A percentile compares a stretch with the other conserved stretches of the same genome.
Conservation (phyloP, 2,888 invertebrate genomes). For the Phortica magna region DNA sequence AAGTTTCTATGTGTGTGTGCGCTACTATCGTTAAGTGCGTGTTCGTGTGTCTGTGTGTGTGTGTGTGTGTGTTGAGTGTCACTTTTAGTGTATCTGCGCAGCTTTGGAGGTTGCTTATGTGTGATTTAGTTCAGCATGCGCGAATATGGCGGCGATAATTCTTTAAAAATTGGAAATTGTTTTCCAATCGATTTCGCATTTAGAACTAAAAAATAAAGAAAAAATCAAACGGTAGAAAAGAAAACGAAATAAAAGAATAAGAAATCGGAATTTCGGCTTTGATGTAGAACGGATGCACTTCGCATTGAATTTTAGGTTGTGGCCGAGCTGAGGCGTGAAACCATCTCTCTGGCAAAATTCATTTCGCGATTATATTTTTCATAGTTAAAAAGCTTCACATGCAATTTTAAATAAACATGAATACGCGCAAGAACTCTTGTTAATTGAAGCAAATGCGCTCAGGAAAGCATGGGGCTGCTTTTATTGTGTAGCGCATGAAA, state of each 20-base stretch:
- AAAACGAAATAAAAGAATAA: constrained; percentile 42
- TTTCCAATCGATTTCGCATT: constrained; percentile 78
- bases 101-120: constrained; percentile 78
- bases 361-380: too few species aligned
- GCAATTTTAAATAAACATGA: too few species aligned
- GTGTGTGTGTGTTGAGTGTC: constrained; percentile 45
- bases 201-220: constrained; percentile 43
- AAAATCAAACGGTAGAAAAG: background rate
- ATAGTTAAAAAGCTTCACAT: too few species aligned
- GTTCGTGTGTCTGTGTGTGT: constrained; percentile 38
- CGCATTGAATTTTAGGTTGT: too few species aligned
- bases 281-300: too few species aligned
- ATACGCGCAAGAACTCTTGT: too few species aligned
- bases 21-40: too few species aligned
- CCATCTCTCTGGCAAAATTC: too few species aligned
- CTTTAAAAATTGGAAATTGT: constrained; percentile 78
- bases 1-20: background rate
- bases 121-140: constrained; percentile 77
- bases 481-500: constrained; percentile 44
- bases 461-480: constrained; percentile 3
- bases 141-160: constrained; percentile 78
- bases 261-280: constrained; percentile 35
- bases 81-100: constrained; percentile 58
- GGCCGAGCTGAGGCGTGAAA: too few species aligned
- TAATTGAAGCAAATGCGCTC: too few species aligned